Evolutionary conservation across 1,140 invertebrate genomes (phyloP).

Genomic region (Lerema accius): DNA sequence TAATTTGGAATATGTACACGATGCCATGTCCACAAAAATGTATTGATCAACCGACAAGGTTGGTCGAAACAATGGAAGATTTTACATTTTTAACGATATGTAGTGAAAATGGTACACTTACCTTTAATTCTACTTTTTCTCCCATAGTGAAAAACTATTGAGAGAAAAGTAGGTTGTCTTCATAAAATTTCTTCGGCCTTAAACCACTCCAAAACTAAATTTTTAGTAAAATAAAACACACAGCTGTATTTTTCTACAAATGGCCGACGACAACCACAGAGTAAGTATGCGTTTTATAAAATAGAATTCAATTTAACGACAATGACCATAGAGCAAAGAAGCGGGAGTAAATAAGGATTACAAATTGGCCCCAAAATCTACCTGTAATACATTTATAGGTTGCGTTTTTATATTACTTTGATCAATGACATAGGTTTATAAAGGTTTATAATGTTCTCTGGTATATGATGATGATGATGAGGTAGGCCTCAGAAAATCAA

Average conservation of each 20-base stretch:
- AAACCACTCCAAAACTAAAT: slow-evolving; percentile 2
- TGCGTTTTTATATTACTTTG: no score
- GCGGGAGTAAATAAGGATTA: no score
- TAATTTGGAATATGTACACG: background rate
- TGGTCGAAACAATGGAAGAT: slow-evolving; percentile 66
- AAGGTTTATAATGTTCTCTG: no score
- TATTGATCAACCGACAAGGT: slow-evolving; percentile 65
- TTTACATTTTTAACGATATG: slow-evolving; percentile 34
- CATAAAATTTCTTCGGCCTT: slow-evolving; percentile 5
- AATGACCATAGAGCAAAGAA: no score
- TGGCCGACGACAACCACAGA: slow-evolving; percentile 46
- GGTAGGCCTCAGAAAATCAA: no score
- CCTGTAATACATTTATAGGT: no score
- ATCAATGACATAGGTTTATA: no score
- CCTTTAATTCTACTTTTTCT: slow-evolving; percentile 62
- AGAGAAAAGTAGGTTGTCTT: slow-evolving; percentile 20
- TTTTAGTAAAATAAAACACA: slow-evolving; percentile 40
- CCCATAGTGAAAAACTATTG: slow-evolving; percentile 51
- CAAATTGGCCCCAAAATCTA: no score
- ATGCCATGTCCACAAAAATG: slow-evolving; percentile 41
- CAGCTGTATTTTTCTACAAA: slow-evolving; percentile 56
- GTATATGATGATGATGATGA: no score
- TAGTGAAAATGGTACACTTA: slow-evolving; percentile 39
- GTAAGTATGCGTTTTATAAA: background rate
- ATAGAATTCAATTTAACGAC: no score